Conservation (phyloP, 2,113 vertebrate species). For the Tiliqua scincoides region DNA sequence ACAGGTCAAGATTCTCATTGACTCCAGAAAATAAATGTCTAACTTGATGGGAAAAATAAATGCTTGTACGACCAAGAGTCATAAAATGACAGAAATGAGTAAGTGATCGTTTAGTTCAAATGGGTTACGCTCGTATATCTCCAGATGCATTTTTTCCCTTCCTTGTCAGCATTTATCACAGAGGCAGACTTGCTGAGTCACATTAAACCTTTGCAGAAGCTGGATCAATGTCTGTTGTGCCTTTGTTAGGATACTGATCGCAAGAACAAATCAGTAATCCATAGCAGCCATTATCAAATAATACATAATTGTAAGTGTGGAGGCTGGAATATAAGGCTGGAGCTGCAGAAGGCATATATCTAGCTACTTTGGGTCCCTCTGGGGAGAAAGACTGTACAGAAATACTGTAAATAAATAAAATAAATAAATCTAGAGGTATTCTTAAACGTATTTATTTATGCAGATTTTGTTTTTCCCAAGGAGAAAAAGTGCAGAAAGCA, state of each 20-base stretch:
- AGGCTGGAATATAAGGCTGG: no score
- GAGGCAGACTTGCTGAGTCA: slow-evolving; percentile 3
- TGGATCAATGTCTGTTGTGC: neutral
- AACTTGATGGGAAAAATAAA: slow-evolving; percentile 3
- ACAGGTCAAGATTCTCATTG: slow-evolving; percentile 3
- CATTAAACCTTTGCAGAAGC: neutral
- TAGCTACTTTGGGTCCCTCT: neutral
- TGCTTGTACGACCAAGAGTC: neutral
- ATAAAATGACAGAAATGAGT: neutral
- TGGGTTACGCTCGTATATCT: neutral
- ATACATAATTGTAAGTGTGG: neutral
- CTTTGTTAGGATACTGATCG: neutral
- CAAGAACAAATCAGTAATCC: neutral
- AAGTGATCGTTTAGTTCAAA: neutral
- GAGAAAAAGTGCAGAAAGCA: no score
- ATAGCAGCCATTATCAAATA: neutral
- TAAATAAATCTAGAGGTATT: no score
- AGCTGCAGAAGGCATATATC: neutral
- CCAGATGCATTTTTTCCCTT: neutral
- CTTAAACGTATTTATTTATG: no score
- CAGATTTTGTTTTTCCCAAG: no score
- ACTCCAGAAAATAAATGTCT: slow-evolving; percentile 16
- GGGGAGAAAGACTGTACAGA: no score
- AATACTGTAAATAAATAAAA: no score
- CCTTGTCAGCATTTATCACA: neutral